These are phyloP conservation scores for Diadegma fenestrale DNA, from an alignment of 2,888 invertebrate species.

Conservation along the genomic window DNA sequence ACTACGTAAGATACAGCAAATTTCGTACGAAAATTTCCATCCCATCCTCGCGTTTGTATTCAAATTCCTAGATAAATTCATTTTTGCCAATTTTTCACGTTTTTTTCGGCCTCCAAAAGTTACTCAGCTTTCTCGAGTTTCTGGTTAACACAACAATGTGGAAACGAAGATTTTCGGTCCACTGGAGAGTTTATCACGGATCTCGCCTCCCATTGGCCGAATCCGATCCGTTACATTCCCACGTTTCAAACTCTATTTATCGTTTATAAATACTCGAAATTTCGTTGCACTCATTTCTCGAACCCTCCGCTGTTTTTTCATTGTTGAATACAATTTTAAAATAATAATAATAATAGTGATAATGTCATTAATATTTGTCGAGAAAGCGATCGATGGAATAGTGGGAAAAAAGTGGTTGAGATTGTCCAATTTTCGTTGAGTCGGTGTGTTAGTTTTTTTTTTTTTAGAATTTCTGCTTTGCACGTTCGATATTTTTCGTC, in stretches of 20 bases:
- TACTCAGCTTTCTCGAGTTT: constrained; percentile 41
- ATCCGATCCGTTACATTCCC: constrained; percentile 66
- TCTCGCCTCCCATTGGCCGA: neutral
- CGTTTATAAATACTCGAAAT: constrained; percentile 46
- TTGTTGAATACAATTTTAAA: constrained; percentile 53
- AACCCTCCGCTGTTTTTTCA: constrained; percentile 31
- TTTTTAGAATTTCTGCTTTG: no score
- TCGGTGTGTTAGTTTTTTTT: constrained; percentile 27
- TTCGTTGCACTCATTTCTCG: constrained; percentile 30
- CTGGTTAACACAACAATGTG: neutral
- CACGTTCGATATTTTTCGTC: constrained; percentile 6
- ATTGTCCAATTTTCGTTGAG: constrained; percentile 23
- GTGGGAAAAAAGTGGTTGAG: constrained; percentile 9
- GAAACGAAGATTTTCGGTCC: neutral
- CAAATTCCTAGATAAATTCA: constrained; percentile 32
- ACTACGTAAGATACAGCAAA: constrained; percentile 77
- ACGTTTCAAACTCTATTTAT: constrained; percentile 28
- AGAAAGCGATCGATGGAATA: neutral
- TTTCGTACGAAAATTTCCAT: constrained; percentile 75
- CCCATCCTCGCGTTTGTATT: constrained; percentile 58
- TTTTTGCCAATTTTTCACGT: neutral
- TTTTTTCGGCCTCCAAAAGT: constrained; percentile 16
- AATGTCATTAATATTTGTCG: constrained; percentile 33
- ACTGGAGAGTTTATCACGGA: neutral
- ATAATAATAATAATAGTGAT: constrained; percentile 32